Conservation (phyloP, 1,140 invertebrate genomes). For the Manduca sexta region DNA sequence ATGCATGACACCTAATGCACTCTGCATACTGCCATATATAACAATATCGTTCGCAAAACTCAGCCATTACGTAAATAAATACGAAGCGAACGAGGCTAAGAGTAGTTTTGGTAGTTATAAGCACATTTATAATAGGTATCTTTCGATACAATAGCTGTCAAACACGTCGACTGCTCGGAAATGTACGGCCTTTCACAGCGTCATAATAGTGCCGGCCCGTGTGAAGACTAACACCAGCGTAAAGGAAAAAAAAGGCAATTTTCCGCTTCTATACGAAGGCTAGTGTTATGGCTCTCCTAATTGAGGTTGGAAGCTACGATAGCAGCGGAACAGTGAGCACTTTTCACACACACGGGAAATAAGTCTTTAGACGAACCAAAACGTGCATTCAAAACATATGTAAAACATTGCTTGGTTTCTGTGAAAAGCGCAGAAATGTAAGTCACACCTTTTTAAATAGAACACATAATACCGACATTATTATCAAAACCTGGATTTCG, state of each 20-base stretch:
- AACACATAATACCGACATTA: no score
- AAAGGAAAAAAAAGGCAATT: conserved; percentile 23
- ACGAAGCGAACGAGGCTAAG: neutral
- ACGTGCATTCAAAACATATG: neutral
- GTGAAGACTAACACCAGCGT: conserved; percentile 18
- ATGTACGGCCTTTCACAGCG: conserved; percentile 23
- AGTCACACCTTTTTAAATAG: no score
- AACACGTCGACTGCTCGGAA: conserved; percentile 22
- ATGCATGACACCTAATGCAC: no score
- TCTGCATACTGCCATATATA: no score
- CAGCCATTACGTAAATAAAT: neutral
- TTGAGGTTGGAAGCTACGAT: conserved; percentile 17
- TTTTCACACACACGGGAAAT: conserved; percentile 1
- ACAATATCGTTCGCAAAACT: no score
- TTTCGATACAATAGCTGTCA: conserved; percentile 30
- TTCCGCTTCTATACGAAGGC: conserved; percentile 9
- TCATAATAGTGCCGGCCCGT: conserved; percentile 19
- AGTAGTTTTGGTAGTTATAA: neutral
- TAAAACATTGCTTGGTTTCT: neutral
- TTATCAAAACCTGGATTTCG: no score
- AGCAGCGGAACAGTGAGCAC: conserved; percentile 6
- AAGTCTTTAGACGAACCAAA: conserved; percentile 1
- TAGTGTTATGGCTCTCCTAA: conserved; percentile 17
- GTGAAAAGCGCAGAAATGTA: neutral
- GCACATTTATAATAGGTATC: neutral